A percentile compares a stretch with the other conserved stretches of the same genome.
Evolutionary conservation across 2,797 vertebrate genomes (phyloP).

Genomic region (Smutsia temminckii): DNA sequence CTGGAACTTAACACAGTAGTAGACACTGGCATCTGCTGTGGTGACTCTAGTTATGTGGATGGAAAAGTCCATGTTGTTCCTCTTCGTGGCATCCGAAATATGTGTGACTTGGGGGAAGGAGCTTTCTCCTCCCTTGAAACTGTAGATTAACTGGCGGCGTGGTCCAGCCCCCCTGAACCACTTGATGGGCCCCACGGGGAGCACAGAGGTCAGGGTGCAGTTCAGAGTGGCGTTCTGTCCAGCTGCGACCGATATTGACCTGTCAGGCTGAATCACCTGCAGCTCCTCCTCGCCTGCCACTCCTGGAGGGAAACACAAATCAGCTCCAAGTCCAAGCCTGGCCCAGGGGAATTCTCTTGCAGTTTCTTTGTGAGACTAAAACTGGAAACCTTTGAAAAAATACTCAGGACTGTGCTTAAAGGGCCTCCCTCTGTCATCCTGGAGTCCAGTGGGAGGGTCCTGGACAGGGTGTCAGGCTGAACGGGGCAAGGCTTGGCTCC

Average conservation of each 20-base stretch:
- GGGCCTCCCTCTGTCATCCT: too few relatives aligned
- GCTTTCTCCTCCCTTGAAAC: neutral
- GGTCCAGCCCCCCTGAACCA: constrained; percentile 5
- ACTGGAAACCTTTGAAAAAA: neutral
- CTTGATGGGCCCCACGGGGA: fast-evolving
- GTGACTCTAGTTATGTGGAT: neutral
- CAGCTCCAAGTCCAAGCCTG: neutral
- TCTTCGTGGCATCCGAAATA: fast-evolving
- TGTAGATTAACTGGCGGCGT: neutral
- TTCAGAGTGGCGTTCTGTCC: neutral
- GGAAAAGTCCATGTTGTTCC: neutral
- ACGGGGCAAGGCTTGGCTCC: neutral
- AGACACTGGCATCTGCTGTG: neutral
- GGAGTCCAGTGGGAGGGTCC: neutral
- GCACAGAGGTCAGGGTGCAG: fast-evolving
- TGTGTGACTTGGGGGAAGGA: fast-evolving
- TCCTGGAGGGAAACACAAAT: constrained; percentile 11
- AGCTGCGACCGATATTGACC: fast-evolving
- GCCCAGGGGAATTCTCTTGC: neutral
- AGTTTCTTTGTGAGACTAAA: neutral
- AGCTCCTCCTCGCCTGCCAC: fast-evolving
- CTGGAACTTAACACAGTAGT: constrained; percentile 61
- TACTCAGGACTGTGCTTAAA: neutral
- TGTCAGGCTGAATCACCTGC: constrained; percentile 24
- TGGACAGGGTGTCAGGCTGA: neutral